Evolutionary conservation across 2,113 vertebrate species (phyloP).

Genomic region (Equus quagga): DNA sequence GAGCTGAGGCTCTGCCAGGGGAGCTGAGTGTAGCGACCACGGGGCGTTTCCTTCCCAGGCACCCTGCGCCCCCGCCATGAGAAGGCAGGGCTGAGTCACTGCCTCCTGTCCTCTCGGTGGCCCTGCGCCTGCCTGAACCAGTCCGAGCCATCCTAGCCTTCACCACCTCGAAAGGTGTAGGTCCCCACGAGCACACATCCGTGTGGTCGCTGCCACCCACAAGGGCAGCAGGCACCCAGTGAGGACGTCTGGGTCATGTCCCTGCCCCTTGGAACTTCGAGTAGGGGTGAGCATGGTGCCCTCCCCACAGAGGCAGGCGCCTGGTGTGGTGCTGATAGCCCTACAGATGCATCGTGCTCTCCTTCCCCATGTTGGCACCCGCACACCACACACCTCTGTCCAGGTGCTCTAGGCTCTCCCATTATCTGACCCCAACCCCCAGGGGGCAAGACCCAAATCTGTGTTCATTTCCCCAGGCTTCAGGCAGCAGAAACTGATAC

Average conservation of each 20-base stretch:
- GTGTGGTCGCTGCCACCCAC: background rate
- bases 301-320: background rate
- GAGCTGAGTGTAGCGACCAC: fast-evolving
- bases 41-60: background rate
- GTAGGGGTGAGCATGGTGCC: background rate
- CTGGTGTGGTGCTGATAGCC: background rate
- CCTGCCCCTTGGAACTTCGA: background rate
- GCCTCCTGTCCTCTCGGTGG: background rate
- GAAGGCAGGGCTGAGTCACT: background rate
- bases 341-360: background rate
- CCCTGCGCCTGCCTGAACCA: background rate
- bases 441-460: background rate
- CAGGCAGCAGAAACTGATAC: background rate
- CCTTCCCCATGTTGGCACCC: fast-evolving
- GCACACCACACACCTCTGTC: background rate
- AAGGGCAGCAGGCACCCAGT: background rate
- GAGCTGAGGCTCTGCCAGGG: background rate
- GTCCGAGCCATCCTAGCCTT: background rate
- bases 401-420: background rate
- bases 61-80: background rate
- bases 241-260: too few relatives aligned
- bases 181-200: background rate
- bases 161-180: background rate
- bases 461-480: background rate
- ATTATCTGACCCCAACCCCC: background rate